These are phyloP conservation scores for Hipparchia semele DNA, from an alignment of 2,888 invertebrate genomes.

Conservation along the genomic window DNA sequence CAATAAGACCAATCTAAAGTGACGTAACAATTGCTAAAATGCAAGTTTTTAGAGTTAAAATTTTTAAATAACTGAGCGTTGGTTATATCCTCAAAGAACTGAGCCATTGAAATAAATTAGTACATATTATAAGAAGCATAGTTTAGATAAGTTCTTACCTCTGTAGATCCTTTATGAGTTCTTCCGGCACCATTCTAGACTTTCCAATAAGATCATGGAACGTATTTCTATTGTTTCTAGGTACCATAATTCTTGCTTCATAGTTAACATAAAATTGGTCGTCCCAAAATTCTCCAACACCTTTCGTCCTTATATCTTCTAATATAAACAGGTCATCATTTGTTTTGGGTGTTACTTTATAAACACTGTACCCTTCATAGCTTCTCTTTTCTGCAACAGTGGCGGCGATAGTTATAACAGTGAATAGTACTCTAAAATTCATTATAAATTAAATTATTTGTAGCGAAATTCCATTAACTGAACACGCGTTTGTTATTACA, in stretches of 20 bases:
- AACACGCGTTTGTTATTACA: constrained; percentile 22
- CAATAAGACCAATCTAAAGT: no score
- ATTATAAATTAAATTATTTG: constrained; percentile 44
- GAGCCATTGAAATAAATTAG: no score
- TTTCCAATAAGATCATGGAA: constrained; percentile 49
- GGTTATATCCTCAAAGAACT: no score
- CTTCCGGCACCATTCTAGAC: constrained; percentile 47
- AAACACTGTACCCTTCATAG: constrained; percentile 84
- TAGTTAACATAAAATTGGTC: constrained; percentile 59
- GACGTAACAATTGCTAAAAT: no score
- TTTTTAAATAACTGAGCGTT: no score
- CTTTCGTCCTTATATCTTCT: constrained; percentile 64
- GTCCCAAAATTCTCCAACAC: constrained; percentile 66
- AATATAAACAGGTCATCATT: constrained; percentile 73
- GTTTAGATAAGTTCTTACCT: constrained; percentile 50
- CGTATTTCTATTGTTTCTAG: constrained; percentile 48
- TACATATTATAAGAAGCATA: neutral
- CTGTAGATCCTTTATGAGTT: constrained; percentile 61
- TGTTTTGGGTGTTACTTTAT: constrained; percentile 76
- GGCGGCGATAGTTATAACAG: constrained; percentile 43
- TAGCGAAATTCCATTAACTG: constrained; percentile 20
- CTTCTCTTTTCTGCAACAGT: constrained; percentile 46
- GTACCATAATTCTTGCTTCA: constrained; percentile 61
- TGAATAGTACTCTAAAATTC: constrained; percentile 43
- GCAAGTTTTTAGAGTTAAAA: no score